Evolutionary conservation across 2,888 invertebrate species (phyloP), one percentile per base, ranked within the genome.

Genomic region (Scrobipalpa atriplicella): DNA sequence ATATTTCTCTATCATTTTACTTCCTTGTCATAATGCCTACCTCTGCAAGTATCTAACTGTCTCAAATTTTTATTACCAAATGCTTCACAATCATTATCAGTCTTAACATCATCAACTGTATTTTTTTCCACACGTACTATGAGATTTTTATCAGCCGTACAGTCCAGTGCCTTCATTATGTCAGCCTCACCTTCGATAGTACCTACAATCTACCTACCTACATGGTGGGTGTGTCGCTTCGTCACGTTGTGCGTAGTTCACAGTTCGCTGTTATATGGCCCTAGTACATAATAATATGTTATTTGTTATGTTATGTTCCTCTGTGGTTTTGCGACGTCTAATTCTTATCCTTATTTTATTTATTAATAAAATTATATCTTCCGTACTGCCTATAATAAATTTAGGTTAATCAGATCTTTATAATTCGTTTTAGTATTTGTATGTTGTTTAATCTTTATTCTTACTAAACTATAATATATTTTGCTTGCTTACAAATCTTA

Each of bases 221-320:
- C 47, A 47, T 39, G 41, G 73, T 73, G 71, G 73, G 73, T 70
- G 73, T 73, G 73, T 73, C 68, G 39, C 0, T 13, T 38, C 70
- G 72, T 70, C 71, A 73, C 43, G 56, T 41, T 70, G 69, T 51
- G 63, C 63, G 58, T 63, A 51, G 51, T 51, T 51, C 1, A 29
- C 21, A 29, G n/a, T 51, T 47, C 21, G 36, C 19, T 51, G 29
- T 36, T 39, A 51, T 63, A 41, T 41, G 18, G 16, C 36, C 58
- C 36, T 58, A 16, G 58, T 58, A 38, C 16, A 16, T n/a, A 16
- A 16, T n/a, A 16, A 29, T 47, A 43, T 47, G 47, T 16, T 47
- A n/a, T 47, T 47, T 1, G 19, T 52, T 58, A 38, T 16, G 38
- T 58, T n/a, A 3, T 36, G 13, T 36, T 56, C 11, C 6, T 56